Evolutionary conservation across 2,888 invertebrate genomes (phyloP), one percentile per base, ranked within the genome.

Genomic region (Phytoseiulus persimilis): DNA sequence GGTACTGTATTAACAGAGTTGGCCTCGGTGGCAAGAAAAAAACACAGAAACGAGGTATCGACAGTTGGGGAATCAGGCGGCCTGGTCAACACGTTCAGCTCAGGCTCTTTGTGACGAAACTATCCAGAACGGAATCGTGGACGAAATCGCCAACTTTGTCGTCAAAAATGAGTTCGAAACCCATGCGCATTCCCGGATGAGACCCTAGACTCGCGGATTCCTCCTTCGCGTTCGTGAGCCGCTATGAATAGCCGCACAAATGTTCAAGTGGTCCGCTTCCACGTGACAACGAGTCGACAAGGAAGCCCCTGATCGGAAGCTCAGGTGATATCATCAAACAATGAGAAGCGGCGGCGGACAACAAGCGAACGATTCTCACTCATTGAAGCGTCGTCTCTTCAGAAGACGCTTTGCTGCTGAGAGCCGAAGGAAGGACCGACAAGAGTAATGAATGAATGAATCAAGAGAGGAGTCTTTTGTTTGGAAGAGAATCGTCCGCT

Each of bases 301-400:
- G 65, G 28, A 65, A 65, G 65, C 65, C 65, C 65, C 65, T 23
- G 65, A 65, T 65, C 65, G 65, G 65, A 65, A 65, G 65, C 65
- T 65, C 65, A 65, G 65, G 65, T 65, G 65, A 65, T 65, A 65
- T 65, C 65, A 65, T 65, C 65, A 65, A 65, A 65, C 65, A 65
- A 65, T 65, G 65, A 65, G 65, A 6, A 28, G 65, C 28, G 18
- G 65, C 65, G 9, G 39, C 39, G 9, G 18, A 65, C 65, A 65
- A 65, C 65, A 65, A 65, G 65, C 65, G 18, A 65, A 65, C 65
- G 65, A 65, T 65, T 65, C 65, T 65, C 65, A 28, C 65, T 65
- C 65, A 65, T 65, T 65, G 65, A 65, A 65, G 65, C 28, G 65
- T 28, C 65, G 65, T 65, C 65, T 65, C 65, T 65, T 65, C 65